phyloP scores from a whole-genome alignment of 2,888 invertebrate genomes.

The Pterobdella sp. region DNA sequence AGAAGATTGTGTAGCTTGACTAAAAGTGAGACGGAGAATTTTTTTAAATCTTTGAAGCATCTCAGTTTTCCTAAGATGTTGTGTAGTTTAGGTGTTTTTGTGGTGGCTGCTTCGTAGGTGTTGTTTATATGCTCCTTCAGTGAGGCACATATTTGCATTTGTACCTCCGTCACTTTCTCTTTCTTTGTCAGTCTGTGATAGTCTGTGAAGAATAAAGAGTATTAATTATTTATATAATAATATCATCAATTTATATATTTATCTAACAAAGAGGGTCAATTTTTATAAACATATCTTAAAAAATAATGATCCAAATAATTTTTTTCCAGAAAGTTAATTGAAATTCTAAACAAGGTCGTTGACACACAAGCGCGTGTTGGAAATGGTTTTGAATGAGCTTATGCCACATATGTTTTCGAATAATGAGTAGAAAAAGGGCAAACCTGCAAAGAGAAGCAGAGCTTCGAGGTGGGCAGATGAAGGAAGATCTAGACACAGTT shows the following conservation, averaged over 20 bases:
- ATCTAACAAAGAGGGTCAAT: too few relatives aligned
- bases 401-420: background rate
- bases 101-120: slow-evolving; percentile 14
- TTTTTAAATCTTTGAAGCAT: slow-evolving; percentile 5
- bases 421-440: background rate
- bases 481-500: slow-evolving; percentile 18
- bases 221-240: background rate
- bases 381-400: background rate
- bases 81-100: background rate
- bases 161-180: slow-evolving; percentile 6
- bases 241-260: background rate
- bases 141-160: slow-evolving; percentile 13
- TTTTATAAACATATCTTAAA: too few relatives aligned
- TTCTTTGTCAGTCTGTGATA: slow-evolving; percentile 6
- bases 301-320: background rate
- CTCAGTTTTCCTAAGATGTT: slow-evolving; percentile 21
- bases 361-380: background rate
- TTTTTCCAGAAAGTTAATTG: background rate
- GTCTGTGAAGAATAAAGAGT: slow-evolving; percentile 4
- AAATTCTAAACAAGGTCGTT: background rate
- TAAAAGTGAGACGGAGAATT: background rate
- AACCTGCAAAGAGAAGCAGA: slow-evolving; percentile 18
- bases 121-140: slow-evolving; percentile 23
- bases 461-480: slow-evolving; percentile 16
- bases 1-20: background rate